Evolutionary conservation across 37 sponge, comb jelly and placozoan species (phyloP).

Genomic region (Haliclona indistincta): DNA sequence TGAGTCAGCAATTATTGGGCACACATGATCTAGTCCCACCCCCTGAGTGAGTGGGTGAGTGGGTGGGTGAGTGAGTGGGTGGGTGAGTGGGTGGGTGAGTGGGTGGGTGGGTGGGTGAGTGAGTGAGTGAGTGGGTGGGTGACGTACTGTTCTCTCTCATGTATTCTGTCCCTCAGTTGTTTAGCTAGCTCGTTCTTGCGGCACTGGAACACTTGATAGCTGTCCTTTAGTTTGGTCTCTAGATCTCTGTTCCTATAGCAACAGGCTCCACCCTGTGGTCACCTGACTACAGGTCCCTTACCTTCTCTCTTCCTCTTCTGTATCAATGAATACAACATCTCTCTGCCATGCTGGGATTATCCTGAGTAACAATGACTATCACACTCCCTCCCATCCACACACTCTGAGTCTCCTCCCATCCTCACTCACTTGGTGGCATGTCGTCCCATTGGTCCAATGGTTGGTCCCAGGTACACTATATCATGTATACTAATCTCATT

Average conservation of each 20-base stretch:
- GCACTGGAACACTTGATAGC: conserved; percentile 14
- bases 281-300: not conserved
- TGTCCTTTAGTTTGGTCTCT: conserved; percentile 13
- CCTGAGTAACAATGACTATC: not conserved
- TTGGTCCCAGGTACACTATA: no score
- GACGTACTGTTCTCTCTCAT: conserved; percentile 33
- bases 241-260: conserved; percentile 1
- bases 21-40: no score
- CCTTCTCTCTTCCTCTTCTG: conserved; percentile 8
- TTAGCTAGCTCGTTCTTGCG: conserved; percentile 26
- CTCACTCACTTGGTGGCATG: no score
- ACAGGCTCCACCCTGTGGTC: not conserved
- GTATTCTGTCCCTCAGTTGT: not conserved
- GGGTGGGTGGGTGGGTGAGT: no score
- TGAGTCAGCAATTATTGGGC: no score
- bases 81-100: no score
- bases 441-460: no score
- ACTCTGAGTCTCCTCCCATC: not conserved
- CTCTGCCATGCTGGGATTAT: conserved; percentile 44
- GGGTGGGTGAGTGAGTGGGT: no score
- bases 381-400: not conserved
- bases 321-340: not conserved
- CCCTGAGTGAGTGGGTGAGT: no score
- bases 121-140: no score
- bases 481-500: no score